These are phyloP conservation scores for Copsychus sechellarum DNA, from an alignment of 2,113 vertebrate genomes.

Conservation along the genomic window DNA sequence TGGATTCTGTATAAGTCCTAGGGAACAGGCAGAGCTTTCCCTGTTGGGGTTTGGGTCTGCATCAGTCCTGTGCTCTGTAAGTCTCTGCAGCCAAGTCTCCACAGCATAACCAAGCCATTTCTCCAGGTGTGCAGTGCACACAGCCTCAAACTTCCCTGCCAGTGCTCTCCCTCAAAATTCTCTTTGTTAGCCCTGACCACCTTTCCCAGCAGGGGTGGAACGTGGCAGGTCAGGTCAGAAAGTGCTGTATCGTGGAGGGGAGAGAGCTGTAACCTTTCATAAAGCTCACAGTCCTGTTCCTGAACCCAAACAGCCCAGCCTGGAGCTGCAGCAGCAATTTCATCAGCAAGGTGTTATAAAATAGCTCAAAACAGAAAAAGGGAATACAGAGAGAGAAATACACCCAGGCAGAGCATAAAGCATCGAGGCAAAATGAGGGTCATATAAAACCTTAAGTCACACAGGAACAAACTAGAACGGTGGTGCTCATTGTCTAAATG, in stretches of 20 bases:
- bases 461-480: background rate
- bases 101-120: background rate
- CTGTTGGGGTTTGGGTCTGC: background rate
- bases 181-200: background rate
- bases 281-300: background rate
- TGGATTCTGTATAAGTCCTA: background rate
- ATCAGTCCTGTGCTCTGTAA: background rate
- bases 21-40: background rate
- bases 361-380: background rate
- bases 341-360: background rate
- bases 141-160: background rate
- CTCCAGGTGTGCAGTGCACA: background rate
- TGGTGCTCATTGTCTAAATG: slow-evolving; percentile 14
- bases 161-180: background rate
- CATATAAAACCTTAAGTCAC: background rate
- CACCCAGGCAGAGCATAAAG: background rate
- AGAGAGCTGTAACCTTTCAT: background rate
- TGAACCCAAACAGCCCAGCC: background rate
- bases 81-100: background rate
- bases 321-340: background rate
- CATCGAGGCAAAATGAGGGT: background rate
- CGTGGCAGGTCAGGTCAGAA: background rate
- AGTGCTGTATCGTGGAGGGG: rapidly evolving
- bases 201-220: background rate
- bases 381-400: background rate